Base-by-base conservation (phyloP, 2,888 invertebrate species). In the Drosophila bunnanda region DNA sequence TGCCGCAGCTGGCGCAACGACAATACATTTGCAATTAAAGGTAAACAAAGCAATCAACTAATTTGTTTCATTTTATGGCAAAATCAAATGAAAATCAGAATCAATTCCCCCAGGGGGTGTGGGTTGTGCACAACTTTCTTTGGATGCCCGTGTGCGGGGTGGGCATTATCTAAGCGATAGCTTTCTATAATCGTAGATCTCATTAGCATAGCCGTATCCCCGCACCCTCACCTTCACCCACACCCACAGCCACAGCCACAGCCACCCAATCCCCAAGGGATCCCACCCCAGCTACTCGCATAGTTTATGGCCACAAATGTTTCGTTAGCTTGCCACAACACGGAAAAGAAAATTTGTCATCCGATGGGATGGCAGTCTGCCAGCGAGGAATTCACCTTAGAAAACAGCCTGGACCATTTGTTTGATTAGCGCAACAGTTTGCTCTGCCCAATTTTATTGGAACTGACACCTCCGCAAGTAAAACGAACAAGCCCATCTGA, bases 11-110 rank as follows among this genome's bases (percentile, higher is more conserved):
- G 73, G 39, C 58, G 32, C 53, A 64, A 50, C 56, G 73, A 72
- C 76, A 82, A 79, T 71, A 65, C 41, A 67, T 76, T 66, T 44
- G 62, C 70, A 70, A 61, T 72, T 72, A 61, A 58, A 32, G 30
- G 38, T 30, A 39, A 60, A 64, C 64, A 69, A 75, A 64, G 64
- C 72, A 48, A 48, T 57, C 57, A 58, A 75, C 76, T 85, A 85
- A 88, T 88, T 85, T 85, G 82, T 76, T 79, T 85, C 57, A 82
- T 70, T 75, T 88, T 85, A 85, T 85, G 84, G 84, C 72, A 79
- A 86, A 83, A 81, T 84, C 80, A 74, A 84, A 76, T 77, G 77
- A 77, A 65, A 77, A 61, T 77, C 75, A 73, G 36, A 62, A 73
- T 70, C 50, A 66, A 78, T 68, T 73, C 55, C 52, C 71, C 48